Base-by-base conservation (phyloP, 1,140 invertebrate genomes). In the Drosophila seguyi region DNA sequence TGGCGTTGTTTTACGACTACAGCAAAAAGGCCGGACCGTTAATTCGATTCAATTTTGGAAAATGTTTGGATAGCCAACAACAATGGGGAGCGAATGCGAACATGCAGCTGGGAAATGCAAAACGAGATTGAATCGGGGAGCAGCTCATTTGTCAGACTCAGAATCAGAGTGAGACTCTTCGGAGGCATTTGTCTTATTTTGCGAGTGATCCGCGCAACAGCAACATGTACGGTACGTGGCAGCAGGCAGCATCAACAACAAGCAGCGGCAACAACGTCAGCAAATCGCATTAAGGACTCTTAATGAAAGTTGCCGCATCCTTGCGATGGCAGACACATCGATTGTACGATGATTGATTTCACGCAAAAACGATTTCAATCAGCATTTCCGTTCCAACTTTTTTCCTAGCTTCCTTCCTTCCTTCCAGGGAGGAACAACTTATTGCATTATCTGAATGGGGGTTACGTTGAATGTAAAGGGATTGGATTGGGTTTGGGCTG, bases 291-390 rank as follows among this genome's bases (percentile, higher is more conserved):
- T 91, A 91, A 91, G 90, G 85, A 83, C 81, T 86, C 90, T 81
- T 91, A 91, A 91, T 91, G 81, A 91, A 91, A 91, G 74, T 81
- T 91, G 66, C 76, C 68, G 79, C 81, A 90, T 82, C 81, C 87
- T 87, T 82, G 67, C 72, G 67, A 86, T 81, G 71, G 81, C 78
- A 75, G 71, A 83, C 79, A 75, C 65, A 73, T 77, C 50, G 72
- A 50, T 74, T 87, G 78, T 77, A 65, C 84, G 81, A 91, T 91
- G 90, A 91, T 91, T 91, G 90, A 91, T 91, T 91, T 91, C 90
- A 91, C 90, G 90, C 90, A 81, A 77, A 91, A 91, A 76, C 79
- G 90, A 90, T 91, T 91, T 91, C 90, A 91, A 91, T 91, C 90
- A 91, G 81, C 75, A 91, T 91, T 91, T 90, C 81, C 86, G 81